Conservation (phyloP, 2,888 invertebrate species). For the Drosophila monieri region DNA sequence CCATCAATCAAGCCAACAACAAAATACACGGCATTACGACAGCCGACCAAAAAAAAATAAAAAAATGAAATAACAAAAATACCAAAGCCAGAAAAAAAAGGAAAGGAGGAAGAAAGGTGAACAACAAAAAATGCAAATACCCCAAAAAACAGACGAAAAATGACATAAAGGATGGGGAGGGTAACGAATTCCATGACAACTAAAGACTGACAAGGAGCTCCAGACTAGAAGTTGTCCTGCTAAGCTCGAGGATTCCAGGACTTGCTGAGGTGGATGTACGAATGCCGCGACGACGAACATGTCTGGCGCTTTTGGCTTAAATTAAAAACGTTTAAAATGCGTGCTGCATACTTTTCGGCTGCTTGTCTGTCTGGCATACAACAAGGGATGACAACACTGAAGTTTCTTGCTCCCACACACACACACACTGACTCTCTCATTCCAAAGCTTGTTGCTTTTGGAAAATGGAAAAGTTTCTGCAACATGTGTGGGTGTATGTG, state of each 20-base stretch:
- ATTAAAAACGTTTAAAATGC: conserved; percentile 68
- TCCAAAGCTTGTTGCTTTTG: conserved; percentile 4
- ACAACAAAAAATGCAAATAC: conserved; percentile 40
- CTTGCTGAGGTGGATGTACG: conserved; percentile 16
- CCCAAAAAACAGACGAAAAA: conserved; percentile 25
- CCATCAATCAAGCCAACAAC: conserved; percentile 55
- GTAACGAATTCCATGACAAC: conserved; percentile 54
- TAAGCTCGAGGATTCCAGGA: conserved; percentile 34
- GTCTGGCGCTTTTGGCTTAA: conserved; percentile 40
- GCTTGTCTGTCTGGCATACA: conserved; percentile 31
- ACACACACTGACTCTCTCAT: neutral
- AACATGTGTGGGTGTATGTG: conserved; percentile 24
- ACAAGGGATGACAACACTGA: conserved; percentile 39
- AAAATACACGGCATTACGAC: conserved; percentile 33
- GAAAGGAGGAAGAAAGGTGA: conserved; percentile 8
- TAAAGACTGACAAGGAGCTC: conserved; percentile 33
- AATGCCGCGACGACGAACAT: conserved; percentile 14
- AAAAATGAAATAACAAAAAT: conserved; percentile 9
- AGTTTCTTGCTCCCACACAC: conserved; percentile 38
- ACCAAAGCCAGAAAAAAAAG: neutral
- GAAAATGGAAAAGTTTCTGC: conserved; percentile 30
- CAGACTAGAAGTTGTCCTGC: conserved; percentile 28
- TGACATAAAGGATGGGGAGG: conserved; percentile 7
- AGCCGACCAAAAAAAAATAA: conserved; percentile 24
- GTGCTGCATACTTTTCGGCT: conserved; percentile 60